Percentiles rank a stretch among this genome's conserved stretches.
Conservation (phyloP, 2,113 vertebrate species). For the Phoenicopterus ruber region DNA sequence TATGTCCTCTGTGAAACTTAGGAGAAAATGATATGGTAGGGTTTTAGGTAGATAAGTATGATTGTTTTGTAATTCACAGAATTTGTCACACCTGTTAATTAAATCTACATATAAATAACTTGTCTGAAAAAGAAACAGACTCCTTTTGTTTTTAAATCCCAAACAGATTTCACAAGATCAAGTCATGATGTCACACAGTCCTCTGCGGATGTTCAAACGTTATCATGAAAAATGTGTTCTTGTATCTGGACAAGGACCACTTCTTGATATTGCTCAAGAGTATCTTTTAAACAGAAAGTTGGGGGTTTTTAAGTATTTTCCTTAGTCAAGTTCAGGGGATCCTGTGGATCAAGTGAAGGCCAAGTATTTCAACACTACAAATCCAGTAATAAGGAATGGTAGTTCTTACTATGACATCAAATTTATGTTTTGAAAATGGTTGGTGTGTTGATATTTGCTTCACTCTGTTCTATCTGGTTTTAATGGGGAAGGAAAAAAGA, state of each 20-base stretch:
- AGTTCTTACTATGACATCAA: not conserved
- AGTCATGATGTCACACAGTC: constrained; percentile 88
- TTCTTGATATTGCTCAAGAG: constrained; percentile 84
- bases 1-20: not conserved
- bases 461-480: not conserved
- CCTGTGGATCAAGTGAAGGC: not conserved
- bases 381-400: not conserved
- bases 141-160: not conserved
- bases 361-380: not conserved
- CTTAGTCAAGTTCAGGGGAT: not conserved
- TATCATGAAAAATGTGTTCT: constrained; percentile 87
- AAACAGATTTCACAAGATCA: constrained; percentile 82
- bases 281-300: constrained; percentile 74
- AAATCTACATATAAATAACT: not conserved
- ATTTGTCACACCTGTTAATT: not conserved
- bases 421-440: not conserved
- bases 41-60: not conserved
- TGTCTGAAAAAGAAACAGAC: not conserved
- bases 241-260: constrained; percentile 87
- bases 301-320: not conserved
- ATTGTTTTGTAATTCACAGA: not conserved
- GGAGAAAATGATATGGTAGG: not conserved
- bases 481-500: not conserved
- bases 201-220: constrained; percentile 79
- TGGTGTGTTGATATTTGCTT: not conserved